These are phyloP conservation scores for Agelaius phoeniceus DNA, from an alignment of 2,113 vertebrate species.

Conservation along the genomic window DNA sequence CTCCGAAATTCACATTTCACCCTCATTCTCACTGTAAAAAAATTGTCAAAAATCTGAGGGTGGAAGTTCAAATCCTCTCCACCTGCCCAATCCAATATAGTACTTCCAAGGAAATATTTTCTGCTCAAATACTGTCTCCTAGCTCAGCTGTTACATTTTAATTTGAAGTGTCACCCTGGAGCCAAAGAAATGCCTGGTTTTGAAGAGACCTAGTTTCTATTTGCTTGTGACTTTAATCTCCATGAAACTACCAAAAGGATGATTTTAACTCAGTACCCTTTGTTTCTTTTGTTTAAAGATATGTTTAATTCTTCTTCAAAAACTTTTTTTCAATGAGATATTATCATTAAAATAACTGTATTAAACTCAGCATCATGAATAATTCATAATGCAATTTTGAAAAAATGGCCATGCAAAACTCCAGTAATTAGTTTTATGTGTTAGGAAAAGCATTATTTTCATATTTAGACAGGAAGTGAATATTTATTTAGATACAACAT, in stretches of 20 bases:
- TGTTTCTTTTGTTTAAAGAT: slow-evolving; percentile 26
- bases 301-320: background rate
- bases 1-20: background rate
- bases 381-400: slow-evolving; percentile 29
- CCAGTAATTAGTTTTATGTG: slow-evolving; percentile 51
- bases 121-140: background rate
- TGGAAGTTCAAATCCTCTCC: background rate
- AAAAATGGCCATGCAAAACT: slow-evolving; percentile 4
- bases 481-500: slow-evolving; percentile 34
- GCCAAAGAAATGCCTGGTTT: background rate
- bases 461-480: slow-evolving; percentile 57
- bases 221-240: background rate
- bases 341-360: slow-evolving; percentile 22
- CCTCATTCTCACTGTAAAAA: background rate
- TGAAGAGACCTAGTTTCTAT: background rate
- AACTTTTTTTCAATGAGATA: background rate
- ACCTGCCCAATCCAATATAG: background rate
- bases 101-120: background rate
- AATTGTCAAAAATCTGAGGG: background rate
- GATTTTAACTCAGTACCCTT: background rate
- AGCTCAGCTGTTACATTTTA: background rate
- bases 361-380: slow-evolving; percentile 17
- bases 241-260: background rate
- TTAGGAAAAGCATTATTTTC: slow-evolving; percentile 53
- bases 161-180: background rate